These are phyloP conservation scores for Hecatera dysodea DNA, from an alignment of 2,888 invertebrate genomes.

Conservation along the genomic window DNA sequence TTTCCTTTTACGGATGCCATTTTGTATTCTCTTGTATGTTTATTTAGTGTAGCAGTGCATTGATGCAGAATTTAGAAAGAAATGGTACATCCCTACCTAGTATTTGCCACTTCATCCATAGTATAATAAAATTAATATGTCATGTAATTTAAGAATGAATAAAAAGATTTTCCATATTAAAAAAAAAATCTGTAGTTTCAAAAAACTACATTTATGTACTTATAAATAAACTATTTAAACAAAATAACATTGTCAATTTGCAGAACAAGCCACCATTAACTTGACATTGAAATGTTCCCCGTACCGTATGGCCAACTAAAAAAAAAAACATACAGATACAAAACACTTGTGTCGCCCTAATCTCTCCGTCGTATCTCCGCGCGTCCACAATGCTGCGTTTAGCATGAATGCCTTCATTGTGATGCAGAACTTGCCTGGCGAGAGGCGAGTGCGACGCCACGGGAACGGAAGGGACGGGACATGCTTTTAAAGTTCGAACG, in stretches of 20 bases:
- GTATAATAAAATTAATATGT: too few relatives aligned
- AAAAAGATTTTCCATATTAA: too few relatives aligned
- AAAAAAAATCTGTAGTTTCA: too few relatives aligned
- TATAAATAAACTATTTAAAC: background rate
- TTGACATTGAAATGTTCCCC: conserved; percentile 44
- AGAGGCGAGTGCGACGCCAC: conserved; percentile 3
- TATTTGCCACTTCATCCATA: too few relatives aligned
- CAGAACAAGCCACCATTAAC: conserved; percentile 26
- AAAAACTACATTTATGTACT: too few relatives aligned
- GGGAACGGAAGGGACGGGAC: conserved; percentile 60
- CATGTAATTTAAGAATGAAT: too few relatives aligned
- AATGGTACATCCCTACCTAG: too few relatives aligned
- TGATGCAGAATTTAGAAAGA: conserved; percentile 13
- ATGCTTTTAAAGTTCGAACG: conserved; percentile 32
- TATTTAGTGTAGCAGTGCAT: conserved; percentile 38
- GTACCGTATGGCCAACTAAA: conserved; percentile 23
- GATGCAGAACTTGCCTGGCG: conserved; percentile 67
- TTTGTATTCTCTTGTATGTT: conserved; percentile 55
- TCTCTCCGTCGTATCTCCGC: conserved; percentile 49
- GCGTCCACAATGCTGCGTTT: conserved; percentile 51
- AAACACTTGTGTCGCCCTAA: conserved; percentile 57
- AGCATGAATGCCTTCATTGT: conserved; percentile 75
- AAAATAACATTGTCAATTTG: conserved; percentile 27
- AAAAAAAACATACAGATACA: conserved; percentile 38
- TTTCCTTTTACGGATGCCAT: conserved; percentile 72